A percentile compares a stretch with the other conserved stretches of the same genome.
These are phyloP conservation scores for Ornithoptera priamus DNA, from an alignment of 2,888 invertebrate species.

Conservation along the genomic window DNA sequence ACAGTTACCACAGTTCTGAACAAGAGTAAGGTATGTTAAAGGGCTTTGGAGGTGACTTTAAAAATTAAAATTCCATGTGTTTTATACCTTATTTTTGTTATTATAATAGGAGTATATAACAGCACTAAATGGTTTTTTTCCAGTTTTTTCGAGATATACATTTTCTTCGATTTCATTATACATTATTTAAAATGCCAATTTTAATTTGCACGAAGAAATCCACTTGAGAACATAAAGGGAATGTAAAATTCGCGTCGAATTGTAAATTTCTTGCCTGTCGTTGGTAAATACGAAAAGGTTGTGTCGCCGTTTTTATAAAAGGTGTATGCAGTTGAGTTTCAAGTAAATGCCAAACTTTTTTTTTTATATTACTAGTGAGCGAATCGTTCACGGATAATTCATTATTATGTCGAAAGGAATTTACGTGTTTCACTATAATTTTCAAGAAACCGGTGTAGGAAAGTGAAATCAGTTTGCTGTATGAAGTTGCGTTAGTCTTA, in stretches of 20 bases:
- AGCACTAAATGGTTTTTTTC: too few species aligned
- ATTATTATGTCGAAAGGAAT: not conserved
- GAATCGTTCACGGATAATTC: not conserved
- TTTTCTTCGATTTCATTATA: too few species aligned
- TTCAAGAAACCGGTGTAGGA: constrained; percentile 18
- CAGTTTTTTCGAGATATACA: too few species aligned
- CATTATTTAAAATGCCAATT: too few species aligned
- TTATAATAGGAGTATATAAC: too few species aligned
- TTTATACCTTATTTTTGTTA: too few species aligned
- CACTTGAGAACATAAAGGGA: too few species aligned
- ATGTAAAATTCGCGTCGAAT: not conserved
- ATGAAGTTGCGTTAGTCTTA: constrained; percentile 18
- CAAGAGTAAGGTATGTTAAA: too few species aligned
- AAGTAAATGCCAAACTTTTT: not conserved
- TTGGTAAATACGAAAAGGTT: not conserved
- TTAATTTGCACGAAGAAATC: too few species aligned
- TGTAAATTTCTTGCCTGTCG: not conserved
- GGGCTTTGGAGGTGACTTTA: too few species aligned
- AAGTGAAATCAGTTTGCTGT: constrained; percentile 27
- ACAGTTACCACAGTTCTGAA: too few species aligned
- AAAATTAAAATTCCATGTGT: too few species aligned
- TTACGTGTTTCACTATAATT: constrained; percentile 10
- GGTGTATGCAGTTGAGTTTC: not conserved
- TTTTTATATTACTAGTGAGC: not conserved
- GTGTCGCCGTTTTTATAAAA: not conserved